phyloP scores from a whole-genome alignment of 2,113 vertebrate genomes.

The Podilymbus podiceps region DNA sequence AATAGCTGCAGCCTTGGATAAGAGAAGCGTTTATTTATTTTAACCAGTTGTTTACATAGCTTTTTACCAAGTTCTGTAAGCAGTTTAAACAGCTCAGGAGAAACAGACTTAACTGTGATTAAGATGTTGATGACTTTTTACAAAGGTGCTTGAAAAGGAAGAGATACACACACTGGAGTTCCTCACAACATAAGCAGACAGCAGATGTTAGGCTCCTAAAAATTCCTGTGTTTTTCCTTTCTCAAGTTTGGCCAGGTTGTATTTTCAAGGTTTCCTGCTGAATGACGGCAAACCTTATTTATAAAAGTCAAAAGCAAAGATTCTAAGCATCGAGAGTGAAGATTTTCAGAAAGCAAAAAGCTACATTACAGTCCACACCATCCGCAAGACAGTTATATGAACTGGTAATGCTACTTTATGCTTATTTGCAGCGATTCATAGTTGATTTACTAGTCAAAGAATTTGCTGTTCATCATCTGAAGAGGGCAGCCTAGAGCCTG shows the following conservation, averaged over 20 bases:
- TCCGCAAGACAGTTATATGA: background rate
- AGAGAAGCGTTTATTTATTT: background rate
- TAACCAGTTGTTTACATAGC: background rate
- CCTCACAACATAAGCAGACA: background rate
- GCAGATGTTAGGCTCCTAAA: background rate
- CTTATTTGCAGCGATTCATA: background rate
- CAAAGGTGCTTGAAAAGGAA: background rate
- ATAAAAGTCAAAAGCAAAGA: background rate
- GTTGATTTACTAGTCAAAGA: background rate
- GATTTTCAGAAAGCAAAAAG: background rate
- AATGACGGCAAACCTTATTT: background rate
- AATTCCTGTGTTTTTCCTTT: background rate
- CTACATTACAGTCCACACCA: background rate
- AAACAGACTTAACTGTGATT: background rate
- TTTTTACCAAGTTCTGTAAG: background rate
- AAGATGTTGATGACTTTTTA: background rate
- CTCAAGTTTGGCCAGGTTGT: background rate
- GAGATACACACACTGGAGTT: background rate
- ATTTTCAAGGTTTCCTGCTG: background rate
- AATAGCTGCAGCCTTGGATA: background rate
- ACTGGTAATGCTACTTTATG: background rate
- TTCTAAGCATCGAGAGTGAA: background rate
- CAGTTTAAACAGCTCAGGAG: background rate
- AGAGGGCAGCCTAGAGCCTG: conserved; percentile 60
- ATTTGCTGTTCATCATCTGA: conserved; percentile 20